These are phyloP conservation scores for Paracanthobrama guichenoti DNA, from an alignment of 2,113 vertebrate species.

Conservation along the genomic window DNA sequence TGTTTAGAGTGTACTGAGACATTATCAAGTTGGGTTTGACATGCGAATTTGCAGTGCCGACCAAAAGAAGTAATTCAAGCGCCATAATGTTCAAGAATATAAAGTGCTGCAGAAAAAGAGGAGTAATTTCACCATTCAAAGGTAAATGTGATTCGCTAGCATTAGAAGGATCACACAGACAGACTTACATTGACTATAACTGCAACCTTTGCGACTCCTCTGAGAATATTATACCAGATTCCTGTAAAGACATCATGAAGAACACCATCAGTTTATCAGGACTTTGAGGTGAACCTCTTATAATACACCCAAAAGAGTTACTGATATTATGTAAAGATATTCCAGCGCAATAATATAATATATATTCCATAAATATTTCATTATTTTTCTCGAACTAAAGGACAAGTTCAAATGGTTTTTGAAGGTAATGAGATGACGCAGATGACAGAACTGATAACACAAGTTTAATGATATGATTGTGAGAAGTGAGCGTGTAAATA, in stretches of 20 bases:
- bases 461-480: background rate
- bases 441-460: too few relatives aligned
- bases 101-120: background rate
- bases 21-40: too few relatives aligned
- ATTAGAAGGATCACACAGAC: background rate
- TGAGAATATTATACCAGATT: constrained; percentile 97
- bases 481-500: background rate
- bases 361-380: background rate
- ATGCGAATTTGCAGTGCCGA: too few relatives aligned
- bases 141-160: background rate
- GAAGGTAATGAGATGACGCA: background rate
- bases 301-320: background rate
- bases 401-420: background rate
- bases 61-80: too few relatives aligned
- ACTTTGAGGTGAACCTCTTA: background rate
- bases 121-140: background rate
- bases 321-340: background rate
- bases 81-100: background rate
- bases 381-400: background rate
- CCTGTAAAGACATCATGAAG: constrained; percentile 71
- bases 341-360: background rate
- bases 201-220: constrained; percentile 92
- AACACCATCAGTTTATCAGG: background rate
- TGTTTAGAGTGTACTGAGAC: too few relatives aligned
- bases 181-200: constrained; percentile 95